Evolutionary conservation across 2,797 vertebrate genomes (phyloP).

Genomic region (Calcarius lapponicus): DNA sequence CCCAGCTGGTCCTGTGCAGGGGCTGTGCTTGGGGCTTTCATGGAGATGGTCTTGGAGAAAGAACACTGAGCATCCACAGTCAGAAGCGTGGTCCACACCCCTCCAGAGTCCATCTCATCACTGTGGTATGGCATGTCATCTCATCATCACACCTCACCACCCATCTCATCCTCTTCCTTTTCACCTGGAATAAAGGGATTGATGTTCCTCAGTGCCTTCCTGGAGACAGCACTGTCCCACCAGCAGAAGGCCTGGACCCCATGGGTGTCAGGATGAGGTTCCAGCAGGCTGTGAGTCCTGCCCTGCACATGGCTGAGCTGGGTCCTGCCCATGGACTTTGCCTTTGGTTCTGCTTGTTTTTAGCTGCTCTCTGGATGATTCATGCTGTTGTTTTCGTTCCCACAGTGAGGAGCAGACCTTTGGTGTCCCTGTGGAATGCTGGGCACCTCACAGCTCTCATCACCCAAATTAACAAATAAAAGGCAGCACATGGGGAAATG

Average conservation of each 20-base stretch:
- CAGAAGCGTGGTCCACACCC: neutral
- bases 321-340: neutral
- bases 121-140: neutral
- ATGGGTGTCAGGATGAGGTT: neutral
- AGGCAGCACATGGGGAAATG: neutral
- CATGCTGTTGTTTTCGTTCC: neutral
- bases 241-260: neutral
- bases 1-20: neutral
- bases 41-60: neutral
- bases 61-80: neutral
- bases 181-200: neutral
- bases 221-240: neutral
- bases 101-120: neutral
- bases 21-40: accelerated
- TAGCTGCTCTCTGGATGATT: neutral
- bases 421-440: neutral
- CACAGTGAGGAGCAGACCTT: neutral
- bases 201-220: neutral
- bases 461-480: neutral
- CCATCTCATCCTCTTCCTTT: neutral
- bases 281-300: neutral
- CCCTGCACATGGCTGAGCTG: accelerated
- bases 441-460: neutral
- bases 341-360: neutral
- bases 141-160: neutral